Percentiles rank a stretch among this genome's conserved stretches.
Conservation (phyloP, 35 echinoderm and acorn worm genomes). For the Apostichopus japonicus region DNA sequence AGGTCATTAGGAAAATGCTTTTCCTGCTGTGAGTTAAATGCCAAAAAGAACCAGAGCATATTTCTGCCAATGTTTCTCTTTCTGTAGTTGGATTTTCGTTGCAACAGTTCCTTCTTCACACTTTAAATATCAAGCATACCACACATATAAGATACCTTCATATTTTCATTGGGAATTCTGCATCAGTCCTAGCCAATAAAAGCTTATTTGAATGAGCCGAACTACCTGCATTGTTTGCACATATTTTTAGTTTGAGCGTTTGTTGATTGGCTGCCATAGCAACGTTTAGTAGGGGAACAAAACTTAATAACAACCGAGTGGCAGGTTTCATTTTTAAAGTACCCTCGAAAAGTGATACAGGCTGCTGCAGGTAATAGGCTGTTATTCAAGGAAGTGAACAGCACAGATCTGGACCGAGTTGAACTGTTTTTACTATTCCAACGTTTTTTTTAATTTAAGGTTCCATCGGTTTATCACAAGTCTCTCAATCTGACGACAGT, state of each 20-base stretch:
- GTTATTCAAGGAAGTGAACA: not conserved
- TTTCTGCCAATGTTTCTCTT: too few species aligned
- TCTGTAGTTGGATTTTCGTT: too few species aligned
- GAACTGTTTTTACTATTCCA: not conserved
- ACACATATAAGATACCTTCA: not conserved
- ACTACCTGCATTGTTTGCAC: slow-evolving; percentile 7
- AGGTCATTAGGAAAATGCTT: too few species aligned
- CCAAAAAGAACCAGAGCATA: too few species aligned
- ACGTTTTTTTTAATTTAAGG: not conserved
- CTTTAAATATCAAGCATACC: too few species aligned
- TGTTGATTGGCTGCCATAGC: not conserved
- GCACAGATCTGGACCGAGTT: not conserved
- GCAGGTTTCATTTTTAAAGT: slow-evolving; percentile 5
- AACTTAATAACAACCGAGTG: not conserved
- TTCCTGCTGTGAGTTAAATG: too few species aligned
- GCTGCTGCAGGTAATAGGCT: not conserved
- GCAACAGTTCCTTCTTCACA: too few species aligned
- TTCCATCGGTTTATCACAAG: slow-evolving; percentile 42
- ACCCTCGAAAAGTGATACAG: not conserved
- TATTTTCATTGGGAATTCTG: not conserved
- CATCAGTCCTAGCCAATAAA: not conserved
- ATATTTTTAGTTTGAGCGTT: not conserved
- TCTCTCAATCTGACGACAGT: slow-evolving; percentile 60
- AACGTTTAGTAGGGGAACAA: not conserved
- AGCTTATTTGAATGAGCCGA: not conserved